Base-by-base conservation (phyloP, 1,140 invertebrate species). In the Wasmannia auropunctata region DNA sequence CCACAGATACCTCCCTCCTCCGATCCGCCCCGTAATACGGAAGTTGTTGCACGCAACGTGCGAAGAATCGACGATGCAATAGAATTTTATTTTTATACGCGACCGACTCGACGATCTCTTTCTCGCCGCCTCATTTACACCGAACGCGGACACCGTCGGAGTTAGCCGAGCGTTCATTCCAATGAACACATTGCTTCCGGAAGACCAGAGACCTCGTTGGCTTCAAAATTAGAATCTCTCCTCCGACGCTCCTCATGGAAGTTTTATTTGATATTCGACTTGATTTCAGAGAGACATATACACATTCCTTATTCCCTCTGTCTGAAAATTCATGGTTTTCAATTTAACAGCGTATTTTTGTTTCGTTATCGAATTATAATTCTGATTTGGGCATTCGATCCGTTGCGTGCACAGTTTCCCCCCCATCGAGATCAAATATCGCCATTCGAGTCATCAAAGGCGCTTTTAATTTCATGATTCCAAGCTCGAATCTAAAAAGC, bases 41-140 rank as follows among this genome's bases (percentile, higher is more conserved):
- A 85, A 79, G 46, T 34, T 58, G 37, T 65, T 80, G 49, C 58
- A 37, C n/a, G 58, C 74, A 80, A 69, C 84, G 62, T 86, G 84
- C 75, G 37, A 77, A 37, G 62, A 77, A 80, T 80, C 83, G 34
- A 31, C 14, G 25, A 46, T 67, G 49, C 75, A 58, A 58, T 37
- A 25, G 56, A 43, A 43, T 34, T 80, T 80, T 86, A 86, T 86
- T 86, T 86, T 79, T 77, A n/a, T n/a, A 77, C 34, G 40, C 62
- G 49, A 86, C 67, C 28, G 22, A 8, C n/a, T 60, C 19, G 51
- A 62, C 75, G 40, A 51, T 49, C 56, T 49, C 56, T 43, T 63
- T 54, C 16, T 43, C 56, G 10, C 10, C 49, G 37, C 28, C 54
- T 76, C 22, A 37, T 34, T 63, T 60, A 25, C 31, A 25, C 37